Evolutionary conservation across 2,888 invertebrate species (phyloP), one percentile per base, ranked within the genome.

Genomic region (Autographa gamma): DNA sequence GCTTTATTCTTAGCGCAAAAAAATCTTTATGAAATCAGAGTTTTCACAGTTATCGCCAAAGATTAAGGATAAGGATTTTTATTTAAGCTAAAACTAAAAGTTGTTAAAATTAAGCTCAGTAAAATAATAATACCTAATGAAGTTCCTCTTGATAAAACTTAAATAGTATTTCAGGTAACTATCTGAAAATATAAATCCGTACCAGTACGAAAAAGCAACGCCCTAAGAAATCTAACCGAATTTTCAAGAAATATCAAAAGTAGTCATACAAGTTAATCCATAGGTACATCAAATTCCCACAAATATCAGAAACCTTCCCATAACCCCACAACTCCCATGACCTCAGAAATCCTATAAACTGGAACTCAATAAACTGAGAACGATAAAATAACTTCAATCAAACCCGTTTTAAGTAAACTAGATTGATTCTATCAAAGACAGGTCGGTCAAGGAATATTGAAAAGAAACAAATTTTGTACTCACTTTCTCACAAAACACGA

Each of bases 401-500:
- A 89, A 88, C 90, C 79, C 61, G 85, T 87, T 82, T 83, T 80
- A 56, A 87, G 80, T 87, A 88, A 89, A 89, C 84, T 85, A 86
- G 84, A 88, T 85, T 81, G 76, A 73, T 74, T 73, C 63, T 13
- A 54, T 56, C 62, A 70, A 78, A 80, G 88, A 91, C 91, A 89
- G 89, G 92, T 92, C 88, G 82, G 78, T 81, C 79, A 77, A 86
- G 86, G 84, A 84, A 75, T 76, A 74, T 76, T 73, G 63, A 78
- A 85, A 83, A 86, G 79, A 76, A 61, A 84, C 84, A 83, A 87
- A 85, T 85, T 84, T 75, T 16, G 68, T 71, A 79, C 69, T 70
- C 76, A 84, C 79, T 85, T 90, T 92, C 92, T 85, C 92, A 91
- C 86, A 87, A 78, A 82, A 73, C 75, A 77, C 77, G 76, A 73